A percentile compares a stretch with the other conserved stretches of the same genome.
These are phyloP conservation scores for Muscidifurax raptorellus DNA, from an alignment of 1,140 invertebrate genomes.

Conservation along the genomic window DNA sequence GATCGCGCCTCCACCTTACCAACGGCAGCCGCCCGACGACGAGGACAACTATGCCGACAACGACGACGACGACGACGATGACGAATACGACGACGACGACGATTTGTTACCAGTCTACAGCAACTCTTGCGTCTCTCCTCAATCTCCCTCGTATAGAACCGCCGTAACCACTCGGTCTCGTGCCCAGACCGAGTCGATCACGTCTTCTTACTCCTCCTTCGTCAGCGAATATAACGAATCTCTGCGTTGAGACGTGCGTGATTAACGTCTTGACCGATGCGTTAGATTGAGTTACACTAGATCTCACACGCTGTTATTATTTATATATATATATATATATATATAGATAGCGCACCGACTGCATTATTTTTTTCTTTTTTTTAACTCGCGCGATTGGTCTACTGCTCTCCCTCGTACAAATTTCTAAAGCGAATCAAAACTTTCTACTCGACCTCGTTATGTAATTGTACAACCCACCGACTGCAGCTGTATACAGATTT, in stretches of 20 bases:
- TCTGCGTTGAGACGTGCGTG: not conserved
- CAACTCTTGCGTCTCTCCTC: conserved; percentile 4
- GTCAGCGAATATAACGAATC: not conserved
- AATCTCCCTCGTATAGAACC: not conserved
- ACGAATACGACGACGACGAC: not conserved
- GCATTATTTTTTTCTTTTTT: too few relatives aligned
- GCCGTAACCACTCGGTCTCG: not conserved
- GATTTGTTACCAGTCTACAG: not conserved
- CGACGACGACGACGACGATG: not conserved
- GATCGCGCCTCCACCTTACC: not conserved
- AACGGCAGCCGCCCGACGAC: not conserved
- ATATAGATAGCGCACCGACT: too few relatives aligned
- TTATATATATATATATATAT: too few relatives aligned
- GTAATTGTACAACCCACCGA: too few relatives aligned
- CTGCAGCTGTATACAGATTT: not conserved
- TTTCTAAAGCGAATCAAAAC: not conserved
- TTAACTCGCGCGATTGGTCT: too few relatives aligned
- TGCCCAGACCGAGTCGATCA: not conserved
- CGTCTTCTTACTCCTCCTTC: not conserved
- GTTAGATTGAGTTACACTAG: too few relatives aligned
- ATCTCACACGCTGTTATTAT: too few relatives aligned
- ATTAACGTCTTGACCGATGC: too few relatives aligned
- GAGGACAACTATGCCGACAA: not conserved
- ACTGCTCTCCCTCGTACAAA: too few relatives aligned
- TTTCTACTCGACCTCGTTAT: not conserved